Evolutionary conservation across 2,797 vertebrate species (phyloP), one percentile per base, ranked within the genome.

Genomic region (Hippocampus kuda): DNA sequence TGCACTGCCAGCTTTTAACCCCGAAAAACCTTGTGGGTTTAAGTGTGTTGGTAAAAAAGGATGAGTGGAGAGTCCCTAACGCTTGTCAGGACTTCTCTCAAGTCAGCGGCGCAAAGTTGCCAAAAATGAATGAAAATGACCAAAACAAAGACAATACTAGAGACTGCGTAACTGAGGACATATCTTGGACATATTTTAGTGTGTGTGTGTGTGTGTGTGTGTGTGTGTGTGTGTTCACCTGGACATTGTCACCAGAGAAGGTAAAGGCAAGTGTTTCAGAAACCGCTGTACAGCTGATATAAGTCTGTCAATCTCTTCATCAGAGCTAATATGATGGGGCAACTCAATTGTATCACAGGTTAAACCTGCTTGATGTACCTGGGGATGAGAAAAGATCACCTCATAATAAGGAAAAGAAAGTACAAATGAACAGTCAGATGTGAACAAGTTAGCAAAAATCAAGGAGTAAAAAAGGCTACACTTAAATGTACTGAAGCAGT

Each of bases 361-460:
- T 68, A 98, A 83, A 2, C 97, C 97, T 18, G 97, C 95, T 71
- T 99, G 97, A 80, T 99, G 96, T 56, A 98, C 94, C 97, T 99
- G 78, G 10, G 64, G 24, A 24, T 16, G 30, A 65, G 20, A 42
- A 12, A 8, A 44, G 41, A 41, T 13, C 9, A 41, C n/a, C 16
- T 18, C 4, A 6, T 60, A 30, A 16, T 60, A 27, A 60, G 16
- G 27, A 34, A 27, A 27, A 34, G 15, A 34, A 10, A 7, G 57
- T 30, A 34, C 15, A 11, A 60, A 15, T 8, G 56, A 30, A 5
- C 56, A 30, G 53, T 56, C n/a, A 56, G 53, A 56, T 56, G 22
- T 56, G n/a, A 24, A 56, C n/a, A 34, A 38, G 59, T 27, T 27
- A 27, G 12, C 6, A 59, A 59, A 16, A 20, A 61, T 38, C 27